Evolutionary conservation across 1,140 invertebrate species (phyloP).

Genomic region (Zaprionus capensis): DNA sequence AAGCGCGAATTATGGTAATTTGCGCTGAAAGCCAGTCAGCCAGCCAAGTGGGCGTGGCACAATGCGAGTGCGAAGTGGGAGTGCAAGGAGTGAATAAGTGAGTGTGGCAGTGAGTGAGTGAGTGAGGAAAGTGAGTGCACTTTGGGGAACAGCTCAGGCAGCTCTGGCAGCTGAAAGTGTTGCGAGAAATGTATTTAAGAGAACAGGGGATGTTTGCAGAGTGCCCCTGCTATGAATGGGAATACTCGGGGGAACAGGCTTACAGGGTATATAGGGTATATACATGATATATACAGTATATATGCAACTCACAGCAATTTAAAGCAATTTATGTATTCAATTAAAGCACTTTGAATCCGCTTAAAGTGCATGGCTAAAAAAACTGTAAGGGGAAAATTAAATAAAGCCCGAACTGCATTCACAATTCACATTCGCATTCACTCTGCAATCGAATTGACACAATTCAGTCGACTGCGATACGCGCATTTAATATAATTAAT

Average conservation of each 20-base stretch:
- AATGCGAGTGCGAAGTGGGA: background rate
- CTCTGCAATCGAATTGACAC: slow-evolving; percentile 1
- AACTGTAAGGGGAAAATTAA: background rate
- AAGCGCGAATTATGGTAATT: slow-evolving; percentile 63
- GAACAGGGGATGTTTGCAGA: background rate
- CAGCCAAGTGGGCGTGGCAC: slow-evolving; percentile 38
- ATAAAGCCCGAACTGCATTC: background rate
- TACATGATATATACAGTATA: too few relatives aligned
- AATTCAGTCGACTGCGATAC: slow-evolving; percentile 2
- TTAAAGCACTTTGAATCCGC: background rate
- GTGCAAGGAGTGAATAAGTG: background rate
- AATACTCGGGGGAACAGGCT: too few relatives aligned
- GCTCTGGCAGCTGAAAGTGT: slow-evolving; percentile 3
- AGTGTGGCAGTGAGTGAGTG: background rate
- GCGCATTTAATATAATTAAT: slow-evolving; percentile 21
- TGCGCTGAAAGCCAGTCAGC: slow-evolving; percentile 54
- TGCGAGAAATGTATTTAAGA: background rate
- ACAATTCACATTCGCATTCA: background rate
- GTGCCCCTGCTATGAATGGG: too few relatives aligned
- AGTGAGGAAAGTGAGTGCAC: slow-evolving; percentile 28
- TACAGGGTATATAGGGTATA: too few relatives aligned
- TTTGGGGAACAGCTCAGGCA: slow-evolving; percentile 19
- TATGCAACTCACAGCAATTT: background rate
- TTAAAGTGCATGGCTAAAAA: background rate
- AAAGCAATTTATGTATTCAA: background rate